Conservation (phyloP, 2,888 invertebrate genomes). For the Tenthredo scrophulariae region DNA sequence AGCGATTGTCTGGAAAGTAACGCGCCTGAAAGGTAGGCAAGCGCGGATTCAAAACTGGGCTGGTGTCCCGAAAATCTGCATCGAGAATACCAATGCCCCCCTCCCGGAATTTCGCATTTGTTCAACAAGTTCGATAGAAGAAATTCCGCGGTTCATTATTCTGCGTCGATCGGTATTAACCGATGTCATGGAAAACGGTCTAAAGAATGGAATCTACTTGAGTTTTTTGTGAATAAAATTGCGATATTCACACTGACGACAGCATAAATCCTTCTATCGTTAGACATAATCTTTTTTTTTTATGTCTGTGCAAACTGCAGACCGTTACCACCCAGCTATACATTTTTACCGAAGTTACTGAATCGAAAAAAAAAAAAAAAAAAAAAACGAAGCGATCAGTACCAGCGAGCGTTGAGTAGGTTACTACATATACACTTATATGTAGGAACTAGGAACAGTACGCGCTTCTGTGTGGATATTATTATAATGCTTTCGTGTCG, state of each 20-base stretch:
- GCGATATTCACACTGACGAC: neutral
- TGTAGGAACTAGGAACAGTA: neutral
- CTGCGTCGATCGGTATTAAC: too few relatives aligned
- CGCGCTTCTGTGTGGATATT: neutral
- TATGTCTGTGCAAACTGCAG: neutral
- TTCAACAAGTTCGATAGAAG: neutral
- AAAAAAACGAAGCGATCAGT: neutral
- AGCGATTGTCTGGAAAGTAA: too few relatives aligned
- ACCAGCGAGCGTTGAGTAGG: neutral
- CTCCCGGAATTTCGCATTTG: neutral
- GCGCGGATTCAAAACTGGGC: too few relatives aligned
- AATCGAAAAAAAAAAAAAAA: neutral
- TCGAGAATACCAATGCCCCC: neutral
- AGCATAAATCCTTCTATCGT: neutral
- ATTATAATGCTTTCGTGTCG: conserved; percentile 25
- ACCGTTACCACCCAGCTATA: neutral
- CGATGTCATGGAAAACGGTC: neutral
- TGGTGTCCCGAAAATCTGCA: too few relatives aligned
- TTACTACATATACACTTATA: neutral
- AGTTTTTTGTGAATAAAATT: neutral
- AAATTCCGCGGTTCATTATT: neutral
- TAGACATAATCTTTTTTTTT: neutral
- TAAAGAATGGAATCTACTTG: neutral
- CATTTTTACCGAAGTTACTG: neutral
- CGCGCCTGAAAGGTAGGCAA: too few relatives aligned